Evolutionary conservation across 2,888 invertebrate genomes (phyloP).

Genomic region (Lithophane semibrunnea): DNA sequence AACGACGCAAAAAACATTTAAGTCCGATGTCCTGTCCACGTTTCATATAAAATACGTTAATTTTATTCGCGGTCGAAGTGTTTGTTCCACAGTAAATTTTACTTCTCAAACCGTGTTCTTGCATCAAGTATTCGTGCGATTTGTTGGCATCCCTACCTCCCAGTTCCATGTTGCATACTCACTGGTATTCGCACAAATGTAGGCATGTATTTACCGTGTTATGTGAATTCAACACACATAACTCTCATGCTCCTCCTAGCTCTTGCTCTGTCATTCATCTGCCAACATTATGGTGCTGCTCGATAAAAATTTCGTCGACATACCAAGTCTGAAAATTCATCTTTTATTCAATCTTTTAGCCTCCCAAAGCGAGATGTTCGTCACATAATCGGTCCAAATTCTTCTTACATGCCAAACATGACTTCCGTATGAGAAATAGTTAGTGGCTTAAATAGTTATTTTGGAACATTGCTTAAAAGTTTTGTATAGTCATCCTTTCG

Average conservation of each 20-base stretch:
- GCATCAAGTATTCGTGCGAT: constrained; percentile 21
- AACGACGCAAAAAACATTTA: constrained; percentile 18
- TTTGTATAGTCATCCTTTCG: background rate
- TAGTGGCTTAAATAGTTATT: background rate
- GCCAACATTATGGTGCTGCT: background rate
- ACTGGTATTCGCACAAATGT: constrained; percentile 25
- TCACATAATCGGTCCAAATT: background rate
- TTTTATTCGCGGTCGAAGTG: constrained; percentile 29
- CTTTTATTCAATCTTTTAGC: constrained; percentile 9
- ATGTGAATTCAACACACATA: constrained; percentile 22
- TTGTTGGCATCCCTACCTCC: constrained; percentile 20
- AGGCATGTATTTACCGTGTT: background rate
- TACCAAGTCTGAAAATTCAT: background rate
- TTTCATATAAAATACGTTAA: constrained; percentile 21
- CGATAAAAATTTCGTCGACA: background rate
- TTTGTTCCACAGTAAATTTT: background rate
- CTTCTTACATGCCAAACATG: background rate
- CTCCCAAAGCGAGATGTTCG: background rate
- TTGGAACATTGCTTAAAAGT: background rate
- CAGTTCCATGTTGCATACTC: constrained; percentile 22
- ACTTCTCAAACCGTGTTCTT: constrained; percentile 1
- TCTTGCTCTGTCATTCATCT: constrained; percentile 8
- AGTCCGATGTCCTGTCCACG: constrained; percentile 4
- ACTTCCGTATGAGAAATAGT: background rate
- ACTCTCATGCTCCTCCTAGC: background rate